phyloP scores from a whole-genome alignment of 2,888 invertebrate species.

The Eupelmus urozonus region DNA sequence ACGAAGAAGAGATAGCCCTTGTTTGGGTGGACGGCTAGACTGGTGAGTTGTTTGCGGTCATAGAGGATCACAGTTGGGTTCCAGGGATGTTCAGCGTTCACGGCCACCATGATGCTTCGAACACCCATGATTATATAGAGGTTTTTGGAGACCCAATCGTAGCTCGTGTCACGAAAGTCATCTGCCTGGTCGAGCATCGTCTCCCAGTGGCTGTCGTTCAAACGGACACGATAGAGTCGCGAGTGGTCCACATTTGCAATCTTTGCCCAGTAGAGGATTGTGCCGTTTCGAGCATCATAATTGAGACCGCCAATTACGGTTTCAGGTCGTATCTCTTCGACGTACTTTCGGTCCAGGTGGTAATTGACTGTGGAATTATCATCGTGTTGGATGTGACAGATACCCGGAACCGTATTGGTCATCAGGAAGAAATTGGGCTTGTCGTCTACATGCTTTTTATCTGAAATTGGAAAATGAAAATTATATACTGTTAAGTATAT shows the following conservation, averaged over 20 bases:
- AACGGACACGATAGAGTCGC: conserved; percentile 48
- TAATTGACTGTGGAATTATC: conserved; percentile 49
- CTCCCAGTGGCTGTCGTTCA: conserved; percentile 57
- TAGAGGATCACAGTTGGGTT: conserved; percentile 49
- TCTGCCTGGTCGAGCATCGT: conserved; percentile 53
- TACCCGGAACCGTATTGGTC: conserved; percentile 49
- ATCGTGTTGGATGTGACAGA: conserved; percentile 49
- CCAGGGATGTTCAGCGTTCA: conserved; percentile 49
- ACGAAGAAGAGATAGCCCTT: conserved; percentile 56
- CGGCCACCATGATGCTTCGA: conserved; percentile 52
- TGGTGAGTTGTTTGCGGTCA: conserved; percentile 52
- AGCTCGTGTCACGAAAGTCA: conserved; percentile 56
- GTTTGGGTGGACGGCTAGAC: conserved; percentile 53
- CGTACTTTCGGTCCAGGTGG: conserved; percentile 53
- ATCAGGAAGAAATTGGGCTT: conserved; percentile 51
- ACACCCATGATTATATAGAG: conserved; percentile 57
- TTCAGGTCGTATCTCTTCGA: conserved; percentile 52
- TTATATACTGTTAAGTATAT: neutral
- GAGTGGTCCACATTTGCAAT: conserved; percentile 56
- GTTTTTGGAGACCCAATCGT: conserved; percentile 56
- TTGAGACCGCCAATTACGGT: conserved; percentile 53
- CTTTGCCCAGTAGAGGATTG: conserved; percentile 54
- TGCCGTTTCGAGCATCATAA: conserved; percentile 49
- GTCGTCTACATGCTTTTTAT: conserved; percentile 53
- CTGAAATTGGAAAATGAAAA: conserved; percentile 19